Percentiles rank a stretch among this genome's conserved stretches.
These are phyloP conservation scores for Papilio polyxenes DNA, from an alignment of 1,140 invertebrate species.

Conservation along the genomic window DNA sequence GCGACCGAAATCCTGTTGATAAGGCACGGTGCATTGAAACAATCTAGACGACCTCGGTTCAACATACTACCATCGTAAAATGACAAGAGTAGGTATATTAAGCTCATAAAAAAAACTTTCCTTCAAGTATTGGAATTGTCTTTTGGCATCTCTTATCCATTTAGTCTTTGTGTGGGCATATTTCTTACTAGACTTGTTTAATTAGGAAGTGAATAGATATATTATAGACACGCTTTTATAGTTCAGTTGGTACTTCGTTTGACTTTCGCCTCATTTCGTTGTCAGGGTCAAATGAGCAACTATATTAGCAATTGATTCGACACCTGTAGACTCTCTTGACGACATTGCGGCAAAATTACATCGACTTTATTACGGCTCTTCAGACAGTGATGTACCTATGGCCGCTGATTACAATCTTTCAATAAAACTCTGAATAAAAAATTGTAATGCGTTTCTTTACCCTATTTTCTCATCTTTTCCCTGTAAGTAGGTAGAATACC, in stretches of 20 bases:
- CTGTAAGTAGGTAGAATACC: conserved; percentile 41
- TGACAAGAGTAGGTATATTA: background rate
- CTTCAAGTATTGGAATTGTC: background rate
- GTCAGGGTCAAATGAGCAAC: conserved; percentile 61
- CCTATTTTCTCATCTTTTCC: conserved; percentile 41
- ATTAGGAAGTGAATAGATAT: conserved; percentile 43
- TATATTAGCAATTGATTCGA: conserved; percentile 53
- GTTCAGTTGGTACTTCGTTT: conserved; percentile 55
- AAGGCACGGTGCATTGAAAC: background rate
- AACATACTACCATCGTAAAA: background rate
- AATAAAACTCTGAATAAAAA: conserved; percentile 2
- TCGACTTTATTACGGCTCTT: conserved; percentile 48
- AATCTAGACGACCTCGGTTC: background rate
- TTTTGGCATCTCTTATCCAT: background rate
- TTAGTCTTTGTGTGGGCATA: conserved; percentile 22
- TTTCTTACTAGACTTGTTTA: conserved; percentile 40
- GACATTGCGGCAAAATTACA: conserved; percentile 47
- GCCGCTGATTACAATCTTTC: conserved; percentile 42
- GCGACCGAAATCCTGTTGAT: background rate
- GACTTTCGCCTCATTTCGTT: conserved; percentile 76
- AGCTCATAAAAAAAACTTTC: background rate
- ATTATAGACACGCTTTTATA: conserved; percentile 51
- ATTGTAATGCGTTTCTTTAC: conserved; percentile 31
- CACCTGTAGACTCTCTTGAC: conserved; percentile 42
- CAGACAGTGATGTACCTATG: conserved; percentile 41